Conservation (phyloP, 2,797 vertebrate species). For the Takifugu rubripes region DNA sequence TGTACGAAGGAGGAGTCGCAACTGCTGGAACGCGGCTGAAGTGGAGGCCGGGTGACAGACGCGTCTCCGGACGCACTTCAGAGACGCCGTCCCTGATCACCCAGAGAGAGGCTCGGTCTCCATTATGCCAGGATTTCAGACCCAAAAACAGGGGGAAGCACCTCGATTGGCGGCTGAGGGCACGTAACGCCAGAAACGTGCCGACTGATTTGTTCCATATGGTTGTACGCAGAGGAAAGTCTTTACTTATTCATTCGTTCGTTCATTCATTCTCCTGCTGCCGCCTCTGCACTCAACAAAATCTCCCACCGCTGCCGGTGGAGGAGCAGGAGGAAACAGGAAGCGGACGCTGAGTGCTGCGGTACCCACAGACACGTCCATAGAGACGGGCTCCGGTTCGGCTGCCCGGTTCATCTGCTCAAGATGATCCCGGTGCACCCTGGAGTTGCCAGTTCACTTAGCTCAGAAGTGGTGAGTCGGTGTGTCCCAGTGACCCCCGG, state of each 20-base stretch:
- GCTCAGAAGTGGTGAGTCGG: conserved; percentile 1
- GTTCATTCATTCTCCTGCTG: conserved; percentile 53
- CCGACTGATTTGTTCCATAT: conserved; percentile 51
- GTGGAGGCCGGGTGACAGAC: not conserved
- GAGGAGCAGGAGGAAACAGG: conserved; percentile 50
- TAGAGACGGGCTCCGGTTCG: conserved; percentile 18
- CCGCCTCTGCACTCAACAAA: conserved; percentile 43
- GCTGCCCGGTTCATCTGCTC: conserved; percentile 20
- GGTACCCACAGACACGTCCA: conserved; percentile 46
- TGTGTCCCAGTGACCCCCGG: conserved; percentile 27
- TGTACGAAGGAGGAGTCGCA: not conserved
- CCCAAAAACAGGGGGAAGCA: too few species aligned
- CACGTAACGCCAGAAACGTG: conserved; percentile 4
- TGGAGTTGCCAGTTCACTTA: conserved; percentile 32
- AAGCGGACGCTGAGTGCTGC: conserved; percentile 58
- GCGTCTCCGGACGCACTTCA: not conserved
- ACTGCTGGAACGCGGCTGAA: not conserved
- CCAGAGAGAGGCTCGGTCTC: too few species aligned
- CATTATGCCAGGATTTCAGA: too few species aligned
- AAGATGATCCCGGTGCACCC: conserved; percentile 27
- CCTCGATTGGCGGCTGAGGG: too few species aligned
- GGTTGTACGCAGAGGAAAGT: conserved; percentile 40
- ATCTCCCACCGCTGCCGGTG: conserved; percentile 17
- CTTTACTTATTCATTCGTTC: conserved; percentile 65
- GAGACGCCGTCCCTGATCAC: too few species aligned